A percentile compares a stretch with the other conserved stretches of the same genome.
Evolutionary conservation across 2,113 vertebrate species (phyloP).

Genomic region (Arothron firmamentum): DNA sequence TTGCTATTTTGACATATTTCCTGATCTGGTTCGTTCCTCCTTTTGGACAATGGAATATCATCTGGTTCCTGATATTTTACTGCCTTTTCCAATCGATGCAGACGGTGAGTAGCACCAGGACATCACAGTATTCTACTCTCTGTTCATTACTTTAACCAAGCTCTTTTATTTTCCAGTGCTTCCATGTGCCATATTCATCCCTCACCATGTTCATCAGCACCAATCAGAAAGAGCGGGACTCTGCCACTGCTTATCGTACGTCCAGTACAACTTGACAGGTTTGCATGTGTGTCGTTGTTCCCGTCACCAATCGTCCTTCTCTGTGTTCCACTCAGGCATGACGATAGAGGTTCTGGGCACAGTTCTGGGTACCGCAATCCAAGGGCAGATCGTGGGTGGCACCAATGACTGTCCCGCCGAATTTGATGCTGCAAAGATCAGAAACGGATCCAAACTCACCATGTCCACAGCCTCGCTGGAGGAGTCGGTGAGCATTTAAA

Average conservation of each 20-base stretch:
- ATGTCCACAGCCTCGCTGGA: constrained; percentile 65
- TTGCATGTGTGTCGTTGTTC: neutral
- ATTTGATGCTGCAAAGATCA: constrained; percentile 8
- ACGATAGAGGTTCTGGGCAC: constrained; percentile 90
- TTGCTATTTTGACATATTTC: constrained; percentile 85
- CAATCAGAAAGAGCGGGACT: constrained; percentile 91
- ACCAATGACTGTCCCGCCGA: constrained; percentile 69
- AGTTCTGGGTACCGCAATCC: constrained; percentile 89
- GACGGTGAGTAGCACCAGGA: constrained; percentile 77
- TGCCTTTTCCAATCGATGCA: constrained; percentile 93
- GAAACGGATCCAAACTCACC: constrained; percentile 61
- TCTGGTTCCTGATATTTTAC: constrained; percentile 94
- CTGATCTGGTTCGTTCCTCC: constrained; percentile 92
- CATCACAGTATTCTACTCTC: no score
- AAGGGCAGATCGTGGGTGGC: constrained; percentile 91
- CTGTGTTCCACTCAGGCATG: constrained; percentile 79
- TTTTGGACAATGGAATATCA: constrained; percentile 76
- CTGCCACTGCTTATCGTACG: constrained; percentile 93
- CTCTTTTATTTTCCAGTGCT: constrained; percentile 76
- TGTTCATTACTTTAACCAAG: neutral
- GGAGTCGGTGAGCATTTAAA: constrained; percentile 74
- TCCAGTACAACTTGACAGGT: neutral
- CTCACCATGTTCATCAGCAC: constrained; percentile 98
- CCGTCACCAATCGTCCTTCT: neutral
- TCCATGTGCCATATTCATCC: constrained; percentile 94